Evolutionary conservation across 2,797 vertebrate genomes (phyloP).

Genomic region (Sternarchorhynchus goeldii): DNA sequence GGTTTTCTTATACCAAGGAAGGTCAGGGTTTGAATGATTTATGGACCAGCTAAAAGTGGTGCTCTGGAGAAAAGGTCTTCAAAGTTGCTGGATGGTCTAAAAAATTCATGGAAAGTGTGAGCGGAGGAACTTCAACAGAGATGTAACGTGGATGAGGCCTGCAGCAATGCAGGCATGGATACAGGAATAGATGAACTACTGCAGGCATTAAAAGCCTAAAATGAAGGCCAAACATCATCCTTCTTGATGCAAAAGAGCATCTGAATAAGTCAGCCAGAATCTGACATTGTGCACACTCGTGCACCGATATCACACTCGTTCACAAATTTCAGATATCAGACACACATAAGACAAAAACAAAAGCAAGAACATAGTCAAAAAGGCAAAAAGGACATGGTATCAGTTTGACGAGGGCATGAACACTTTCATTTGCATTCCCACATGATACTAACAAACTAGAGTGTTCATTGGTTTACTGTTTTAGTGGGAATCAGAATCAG

Average conservation of each 20-base stretch:
- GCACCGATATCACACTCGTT: neutral
- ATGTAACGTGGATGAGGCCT: slow-evolving; percentile 31
- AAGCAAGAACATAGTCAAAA: too few relatives aligned
- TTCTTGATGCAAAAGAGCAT: neutral
- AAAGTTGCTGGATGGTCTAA: slow-evolving; percentile 51
- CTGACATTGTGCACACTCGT: neutral
- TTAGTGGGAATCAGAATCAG: too few relatives aligned
- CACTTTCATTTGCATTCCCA: too few relatives aligned
- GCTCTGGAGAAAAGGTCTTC: slow-evolving; percentile 37
- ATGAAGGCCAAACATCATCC: neutral
- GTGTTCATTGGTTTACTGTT: neutral
- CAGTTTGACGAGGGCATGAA: too few relatives aligned
- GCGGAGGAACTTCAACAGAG: slow-evolving; percentile 48
- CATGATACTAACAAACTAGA: slow-evolving; percentile 4
- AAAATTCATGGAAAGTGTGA: slow-evolving; percentile 58
- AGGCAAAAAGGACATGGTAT: too few relatives aligned
- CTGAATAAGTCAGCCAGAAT: neutral
- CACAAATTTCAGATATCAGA: too few relatives aligned
- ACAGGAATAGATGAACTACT: slow-evolving; percentile 18
- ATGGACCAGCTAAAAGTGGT: slow-evolving; percentile 42
- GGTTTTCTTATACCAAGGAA: slow-evolving; percentile 45
- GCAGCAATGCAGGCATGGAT: neutral
- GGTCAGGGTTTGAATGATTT: slow-evolving; percentile 55
- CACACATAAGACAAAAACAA: too few relatives aligned
- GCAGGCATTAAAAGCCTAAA: neutral